phyloP scores from a whole-genome alignment of 1,140 invertebrate species.

The Drosophila punjabiensis region DNA sequence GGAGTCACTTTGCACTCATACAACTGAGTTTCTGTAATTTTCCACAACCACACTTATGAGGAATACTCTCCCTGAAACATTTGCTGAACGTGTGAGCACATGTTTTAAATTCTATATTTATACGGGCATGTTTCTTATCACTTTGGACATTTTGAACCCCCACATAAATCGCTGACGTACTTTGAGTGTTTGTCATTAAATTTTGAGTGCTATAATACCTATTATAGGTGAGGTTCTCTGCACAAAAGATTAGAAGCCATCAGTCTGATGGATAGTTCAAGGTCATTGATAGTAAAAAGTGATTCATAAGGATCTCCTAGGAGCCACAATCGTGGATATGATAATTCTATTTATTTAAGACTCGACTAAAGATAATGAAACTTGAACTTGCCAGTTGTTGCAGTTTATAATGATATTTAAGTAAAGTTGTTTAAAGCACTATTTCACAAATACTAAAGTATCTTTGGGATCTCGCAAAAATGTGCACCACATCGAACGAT shows the following conservation, averaged over 20 bases:
- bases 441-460: constrained; percentile 5
- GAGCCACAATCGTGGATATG: neutral
- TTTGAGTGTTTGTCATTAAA: constrained; percentile 45
- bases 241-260: constrained; percentile 33
- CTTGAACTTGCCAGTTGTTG: constrained; percentile 53
- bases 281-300: constrained; percentile 50
- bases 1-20: neutral
- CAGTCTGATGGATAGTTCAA: constrained; percentile 43
- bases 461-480: constrained; percentile 3
- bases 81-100: constrained; percentile 23
- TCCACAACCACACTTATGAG: neutral
- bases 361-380: constrained; percentile 6
- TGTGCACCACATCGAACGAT: constrained; percentile 52
- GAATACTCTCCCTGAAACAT: constrained; percentile 5
- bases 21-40: constrained; percentile 20
- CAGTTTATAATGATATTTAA: constrained; percentile 19
- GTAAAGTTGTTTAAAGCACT: constrained; percentile 2
- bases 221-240: constrained; percentile 10
- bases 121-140: constrained; percentile 51
- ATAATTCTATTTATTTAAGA: neutral
- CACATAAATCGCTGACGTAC: constrained; percentile 35
- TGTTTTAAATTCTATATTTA: constrained; percentile 49
- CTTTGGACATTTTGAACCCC: constrained; percentile 42
- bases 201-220: constrained; percentile 23
- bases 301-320: constrained; percentile 5